Base-by-base conservation (phyloP, 2,113 vertebrate species). In the Edolisoma coerulescens region DNA sequence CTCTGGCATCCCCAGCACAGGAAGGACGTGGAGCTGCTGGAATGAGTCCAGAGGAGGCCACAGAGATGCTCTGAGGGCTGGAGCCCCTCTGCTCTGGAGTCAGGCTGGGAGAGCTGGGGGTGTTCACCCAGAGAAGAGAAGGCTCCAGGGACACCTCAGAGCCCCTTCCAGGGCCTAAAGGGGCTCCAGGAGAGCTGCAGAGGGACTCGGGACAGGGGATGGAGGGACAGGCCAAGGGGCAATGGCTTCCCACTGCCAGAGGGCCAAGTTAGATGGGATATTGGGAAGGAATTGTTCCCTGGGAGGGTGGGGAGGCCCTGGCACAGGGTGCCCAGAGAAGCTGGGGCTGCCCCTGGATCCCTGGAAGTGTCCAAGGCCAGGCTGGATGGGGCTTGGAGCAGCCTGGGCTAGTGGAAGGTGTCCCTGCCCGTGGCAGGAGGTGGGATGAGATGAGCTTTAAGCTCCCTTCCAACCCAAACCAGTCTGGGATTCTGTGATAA, bases 21-120 rank as follows among this genome's bases (percentile, higher is more conserved):
- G 42, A 37, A 88, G 57, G 50, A 56, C 3, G 0, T 4, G 19
- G 23, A 74, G 33, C 18, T 89, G 27, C 0, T 52, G 52, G 27
- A 30, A 1, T 0, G 8, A 57, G 22, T 33, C 50, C 68, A 65
- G 44, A 7, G 37, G 50, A 88, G 27, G 0, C 8, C 35, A 73
- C 0, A 0, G 35, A 35, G 44, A 27, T 65, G 37, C 12, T 0
- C 37, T 12, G 1, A 49, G 32, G 22, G 50, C 42, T 64, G 85
- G 50, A 78, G 60, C 26, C 30, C 35, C 50, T 65, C 81, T 79
- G 61, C 32, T 64, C 32, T 64, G 69, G 30, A 68, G 57, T 24
- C 75, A 71, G 42, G 42, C 57, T 88, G 75, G 65, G 11, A 88
- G 57, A 64, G 75, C 75, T 87, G 85, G 49, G 49, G 13, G 11